phyloP scores from a whole-genome alignment of 2,113 vertebrate species.

The Mesocricetus auratus region DNA sequence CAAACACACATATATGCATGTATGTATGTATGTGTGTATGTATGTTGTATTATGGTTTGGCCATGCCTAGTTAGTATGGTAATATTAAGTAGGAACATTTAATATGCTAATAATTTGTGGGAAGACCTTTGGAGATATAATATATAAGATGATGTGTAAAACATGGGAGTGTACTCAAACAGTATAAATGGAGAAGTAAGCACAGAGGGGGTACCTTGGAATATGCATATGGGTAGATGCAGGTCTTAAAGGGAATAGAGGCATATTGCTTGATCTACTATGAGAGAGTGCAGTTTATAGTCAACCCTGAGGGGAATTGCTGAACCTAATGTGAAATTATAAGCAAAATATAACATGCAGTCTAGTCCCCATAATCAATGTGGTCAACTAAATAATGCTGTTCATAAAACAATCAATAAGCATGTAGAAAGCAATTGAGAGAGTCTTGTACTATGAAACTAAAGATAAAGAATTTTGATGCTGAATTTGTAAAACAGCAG shows the following conservation, averaged over 20 bases:
- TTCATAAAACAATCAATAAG: background rate
- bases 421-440: background rate
- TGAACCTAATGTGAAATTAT: background rate
- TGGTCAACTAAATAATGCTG: background rate
- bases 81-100: background rate
- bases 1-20: too few species aligned
- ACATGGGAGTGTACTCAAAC: background rate
- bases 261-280: background rate
- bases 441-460: rapidly evolving
- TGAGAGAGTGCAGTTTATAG: background rate
- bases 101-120: background rate
- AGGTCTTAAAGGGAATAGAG: background rate
- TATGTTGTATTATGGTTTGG: background rate
- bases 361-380: background rate
- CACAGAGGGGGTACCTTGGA: background rate
- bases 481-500: background rate
- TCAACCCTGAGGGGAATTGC: background rate
- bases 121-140: background rate
- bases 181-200: background rate
- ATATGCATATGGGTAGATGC: background rate
- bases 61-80: background rate
- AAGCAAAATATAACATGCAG: background rate
- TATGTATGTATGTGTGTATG: background rate
- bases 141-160: background rate
- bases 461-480: background rate